Percentiles rank a stretch among this genome's conserved stretches.
Conservation (phyloP, 1,140 invertebrate genomes). For the Pseudomyrmex gracilis region DNA sequence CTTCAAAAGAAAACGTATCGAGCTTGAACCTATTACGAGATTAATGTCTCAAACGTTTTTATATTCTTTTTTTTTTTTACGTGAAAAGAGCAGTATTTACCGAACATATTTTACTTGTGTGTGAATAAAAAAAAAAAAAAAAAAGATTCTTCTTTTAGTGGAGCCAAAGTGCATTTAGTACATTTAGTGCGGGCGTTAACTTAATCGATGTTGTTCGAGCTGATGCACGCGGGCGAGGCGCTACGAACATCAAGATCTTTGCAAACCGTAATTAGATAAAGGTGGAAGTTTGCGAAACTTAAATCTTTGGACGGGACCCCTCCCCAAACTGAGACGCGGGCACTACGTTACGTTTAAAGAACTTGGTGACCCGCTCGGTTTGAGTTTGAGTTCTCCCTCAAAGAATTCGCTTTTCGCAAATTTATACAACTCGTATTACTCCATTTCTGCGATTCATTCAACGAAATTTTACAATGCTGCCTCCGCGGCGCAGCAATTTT, state of each 20-base stretch:
- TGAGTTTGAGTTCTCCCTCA: conserved; percentile 51
- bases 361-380: conserved; percentile 58
- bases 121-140: too few relatives aligned
- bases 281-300: conserved; percentile 68
- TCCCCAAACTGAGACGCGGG: conserved; percentile 38
- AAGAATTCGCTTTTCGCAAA: conserved; percentile 49
- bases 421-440: conserved; percentile 53
- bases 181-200: background rate
- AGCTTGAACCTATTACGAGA: background rate
- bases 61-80: background rate
- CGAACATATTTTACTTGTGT: background rate
- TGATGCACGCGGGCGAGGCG: conserved; percentile 12
- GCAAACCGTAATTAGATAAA: conserved; percentile 69
- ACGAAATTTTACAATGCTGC: conserved; percentile 49
- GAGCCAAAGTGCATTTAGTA: background rate
- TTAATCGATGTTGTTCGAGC: conserved; percentile 18
- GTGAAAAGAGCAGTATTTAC: background rate
- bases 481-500: conserved; percentile 3
- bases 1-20: background rate
- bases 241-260: conserved; percentile 61
- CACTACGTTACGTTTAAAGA: conserved; percentile 70
- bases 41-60: background rate
- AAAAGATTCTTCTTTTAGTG: background rate
- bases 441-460: conserved; percentile 23
- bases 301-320: conserved; percentile 55